phyloP scores from a whole-genome alignment of 2,888 invertebrate genomes.

The Hoplodrina ambigua region DNA sequence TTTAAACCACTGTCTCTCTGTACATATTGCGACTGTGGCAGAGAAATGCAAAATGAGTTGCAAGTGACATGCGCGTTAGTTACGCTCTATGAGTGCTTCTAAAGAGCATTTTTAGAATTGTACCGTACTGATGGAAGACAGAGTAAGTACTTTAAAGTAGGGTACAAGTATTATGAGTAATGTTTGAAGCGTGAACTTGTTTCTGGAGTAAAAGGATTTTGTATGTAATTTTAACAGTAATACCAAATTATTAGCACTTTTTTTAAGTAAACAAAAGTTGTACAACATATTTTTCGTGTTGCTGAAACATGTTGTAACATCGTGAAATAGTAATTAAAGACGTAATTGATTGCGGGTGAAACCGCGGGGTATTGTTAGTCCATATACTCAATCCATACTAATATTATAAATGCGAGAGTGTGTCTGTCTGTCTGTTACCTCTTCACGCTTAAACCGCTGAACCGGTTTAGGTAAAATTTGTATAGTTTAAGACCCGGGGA shows the following conservation, averaged over 20 bases:
- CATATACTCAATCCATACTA: too few species aligned
- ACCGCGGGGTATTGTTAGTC: too few species aligned
- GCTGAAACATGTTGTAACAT: too few species aligned
- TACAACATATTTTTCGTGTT: not conserved
- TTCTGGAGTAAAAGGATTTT: slow-evolving; percentile 31
- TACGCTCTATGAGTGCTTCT: slow-evolving; percentile 60
- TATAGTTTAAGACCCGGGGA: too few species aligned
- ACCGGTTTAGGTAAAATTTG: too few species aligned
- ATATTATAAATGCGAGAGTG: too few species aligned
- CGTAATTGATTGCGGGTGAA: too few species aligned
- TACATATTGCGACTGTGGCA: slow-evolving; percentile 67
- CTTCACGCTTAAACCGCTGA: too few species aligned
- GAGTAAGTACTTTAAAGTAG: slow-evolving; percentile 23
- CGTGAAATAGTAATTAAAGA: too few species aligned
- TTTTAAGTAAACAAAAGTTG: not conserved
- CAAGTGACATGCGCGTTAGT: slow-evolving; percentile 72
- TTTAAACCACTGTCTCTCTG: slow-evolving; percentile 20
- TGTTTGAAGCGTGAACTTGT: slow-evolving; percentile 10
- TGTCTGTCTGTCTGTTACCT: too few species aligned
- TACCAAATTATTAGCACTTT: slow-evolving; percentile 14
- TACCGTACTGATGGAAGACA: slow-evolving; percentile 20
- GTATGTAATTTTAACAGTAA: slow-evolving; percentile 19
- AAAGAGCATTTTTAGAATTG: slow-evolving; percentile 61
- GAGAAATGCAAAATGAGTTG: slow-evolving; percentile 80
- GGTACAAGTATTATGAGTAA: slow-evolving; percentile 20